Conservation (phyloP, 2,888 invertebrate genomes). For the Xanthorhoe designata region DNA sequence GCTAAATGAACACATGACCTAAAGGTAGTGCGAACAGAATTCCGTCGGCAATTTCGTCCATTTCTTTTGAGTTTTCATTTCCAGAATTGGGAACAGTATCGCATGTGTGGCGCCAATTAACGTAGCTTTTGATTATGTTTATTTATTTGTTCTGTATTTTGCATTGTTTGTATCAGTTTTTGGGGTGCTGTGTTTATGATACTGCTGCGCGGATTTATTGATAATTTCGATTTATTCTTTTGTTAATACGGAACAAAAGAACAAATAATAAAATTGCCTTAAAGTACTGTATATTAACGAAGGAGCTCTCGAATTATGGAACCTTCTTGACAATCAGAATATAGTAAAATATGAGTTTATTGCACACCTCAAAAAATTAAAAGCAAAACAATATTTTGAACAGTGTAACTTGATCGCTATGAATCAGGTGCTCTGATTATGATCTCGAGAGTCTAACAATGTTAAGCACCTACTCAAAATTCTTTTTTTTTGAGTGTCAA, state of each 20-base stretch:
- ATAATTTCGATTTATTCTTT: background rate
- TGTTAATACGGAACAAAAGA: too few relatives aligned
- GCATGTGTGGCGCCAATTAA: constrained; percentile 43
- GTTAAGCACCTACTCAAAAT: background rate
- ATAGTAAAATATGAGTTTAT: too few relatives aligned
- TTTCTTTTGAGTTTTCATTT: constrained; percentile 43
- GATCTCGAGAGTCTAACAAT: too few relatives aligned
- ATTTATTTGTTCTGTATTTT: constrained; percentile 38
- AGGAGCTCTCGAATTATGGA: background rate
- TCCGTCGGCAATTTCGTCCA: constrained; percentile 36
- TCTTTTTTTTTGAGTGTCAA: background rate
- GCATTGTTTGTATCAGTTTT: constrained; percentile 30
- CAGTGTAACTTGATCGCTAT: too few relatives aligned
- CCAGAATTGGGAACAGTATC: constrained; percentile 35
- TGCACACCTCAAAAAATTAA: too few relatives aligned
- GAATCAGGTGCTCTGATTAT: too few relatives aligned
- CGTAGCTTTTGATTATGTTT: constrained; percentile 37
- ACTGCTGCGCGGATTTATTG: constrained; percentile 10
- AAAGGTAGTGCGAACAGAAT: constrained; percentile 37
- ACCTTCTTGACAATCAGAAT: background rate
- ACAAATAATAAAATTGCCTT: too few relatives aligned
- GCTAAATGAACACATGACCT: constrained; percentile 17
- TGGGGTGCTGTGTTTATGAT: constrained; percentile 18
- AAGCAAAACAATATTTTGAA: too few relatives aligned
- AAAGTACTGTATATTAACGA: too few relatives aligned